Conservation (phyloP, 2,797 vertebrate species). For the Sebastiscus tertius region DNA sequence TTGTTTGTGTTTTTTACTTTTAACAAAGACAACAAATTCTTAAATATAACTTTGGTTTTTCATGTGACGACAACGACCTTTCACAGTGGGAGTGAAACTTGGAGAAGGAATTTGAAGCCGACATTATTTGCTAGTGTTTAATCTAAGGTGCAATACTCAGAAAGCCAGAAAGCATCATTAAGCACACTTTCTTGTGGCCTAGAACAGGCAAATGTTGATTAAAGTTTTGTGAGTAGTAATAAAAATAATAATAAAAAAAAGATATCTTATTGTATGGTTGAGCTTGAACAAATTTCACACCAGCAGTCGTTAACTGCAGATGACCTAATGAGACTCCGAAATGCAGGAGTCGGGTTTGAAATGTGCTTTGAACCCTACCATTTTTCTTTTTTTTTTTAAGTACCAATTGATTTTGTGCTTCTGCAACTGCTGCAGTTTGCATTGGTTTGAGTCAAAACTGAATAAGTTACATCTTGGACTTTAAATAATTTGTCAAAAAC, state of each 20-base stretch:
- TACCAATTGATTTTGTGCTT: conserved; percentile 36
- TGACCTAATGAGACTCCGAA: conserved; percentile 9
- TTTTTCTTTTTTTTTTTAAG: not conserved
- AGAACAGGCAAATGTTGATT: conserved; percentile 33
- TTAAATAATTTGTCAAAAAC: conserved; percentile 58
- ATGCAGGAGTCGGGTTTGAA: conserved; percentile 13
- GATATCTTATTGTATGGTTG: conserved; percentile 23
- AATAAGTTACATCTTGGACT: conserved; percentile 58
- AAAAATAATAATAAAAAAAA: conserved; percentile 27
- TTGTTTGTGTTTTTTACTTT: not conserved
- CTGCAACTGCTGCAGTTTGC: conserved; percentile 26
- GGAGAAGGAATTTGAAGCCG: conserved; percentile 1
- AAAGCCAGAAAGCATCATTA: conserved; percentile 14
- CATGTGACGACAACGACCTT: conserved; percentile 14
- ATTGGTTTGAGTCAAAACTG: conserved; percentile 49
- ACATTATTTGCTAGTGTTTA: conserved; percentile 12
- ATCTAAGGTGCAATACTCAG: conserved; percentile 50
- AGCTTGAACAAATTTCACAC: conserved; percentile 24
- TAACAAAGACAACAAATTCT: conserved; percentile 19
- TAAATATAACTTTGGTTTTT: conserved; percentile 68
- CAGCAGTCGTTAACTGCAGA: conserved; percentile 17
- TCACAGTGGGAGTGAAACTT: conserved; percentile 28
- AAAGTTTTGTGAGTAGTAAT: conserved; percentile 27
- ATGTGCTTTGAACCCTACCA: conserved; percentile 12
- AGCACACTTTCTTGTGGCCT: conserved; percentile 4